Conservation (phyloP, 1,140 invertebrate genomes). For the Megalonaias nervosa region DNA sequence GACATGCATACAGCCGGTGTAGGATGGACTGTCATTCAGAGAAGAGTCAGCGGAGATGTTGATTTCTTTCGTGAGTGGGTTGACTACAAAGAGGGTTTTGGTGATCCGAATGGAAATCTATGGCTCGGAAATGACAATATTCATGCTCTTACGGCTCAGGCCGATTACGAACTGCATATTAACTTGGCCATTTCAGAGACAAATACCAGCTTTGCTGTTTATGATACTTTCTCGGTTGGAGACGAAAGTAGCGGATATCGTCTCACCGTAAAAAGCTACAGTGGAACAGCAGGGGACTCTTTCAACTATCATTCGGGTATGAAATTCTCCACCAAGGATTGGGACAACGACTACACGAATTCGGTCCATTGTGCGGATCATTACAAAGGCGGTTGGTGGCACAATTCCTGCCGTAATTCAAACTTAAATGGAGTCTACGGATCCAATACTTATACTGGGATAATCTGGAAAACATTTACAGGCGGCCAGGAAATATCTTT, state of each 20-base stretch:
- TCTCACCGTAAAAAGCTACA: not conserved
- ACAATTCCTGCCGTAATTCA: constrained; percentile 15
- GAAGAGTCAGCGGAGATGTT: no score
- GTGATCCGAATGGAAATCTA: no score
- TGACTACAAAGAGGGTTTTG: no score
- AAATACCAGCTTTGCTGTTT: constrained; percentile 6
- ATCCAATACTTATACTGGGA: no score
- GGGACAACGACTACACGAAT: constrained; percentile 8
- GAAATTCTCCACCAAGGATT: constrained; percentile 16
- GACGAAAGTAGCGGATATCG: constrained; percentile 5
- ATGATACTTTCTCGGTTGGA: not conserved
- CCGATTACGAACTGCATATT: constrained; percentile 19
- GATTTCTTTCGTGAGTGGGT: no score
- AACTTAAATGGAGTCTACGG: constrained; percentile 29
- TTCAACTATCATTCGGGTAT: constrained; percentile 7
- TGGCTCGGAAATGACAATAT: no score
- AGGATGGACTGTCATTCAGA: no score
- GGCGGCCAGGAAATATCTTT: no score
- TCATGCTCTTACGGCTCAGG: constrained; percentile 17
- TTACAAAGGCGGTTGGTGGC: constrained; percentile 40
- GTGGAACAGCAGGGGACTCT: constrained; percentile 2
- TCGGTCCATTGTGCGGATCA: constrained; percentile 12
- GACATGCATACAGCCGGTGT: no score
- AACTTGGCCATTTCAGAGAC: not conserved
- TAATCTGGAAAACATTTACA: no score